Conservation (phyloP, 2,113 vertebrate genomes). For the Engraulis encrasicolus region DNA sequence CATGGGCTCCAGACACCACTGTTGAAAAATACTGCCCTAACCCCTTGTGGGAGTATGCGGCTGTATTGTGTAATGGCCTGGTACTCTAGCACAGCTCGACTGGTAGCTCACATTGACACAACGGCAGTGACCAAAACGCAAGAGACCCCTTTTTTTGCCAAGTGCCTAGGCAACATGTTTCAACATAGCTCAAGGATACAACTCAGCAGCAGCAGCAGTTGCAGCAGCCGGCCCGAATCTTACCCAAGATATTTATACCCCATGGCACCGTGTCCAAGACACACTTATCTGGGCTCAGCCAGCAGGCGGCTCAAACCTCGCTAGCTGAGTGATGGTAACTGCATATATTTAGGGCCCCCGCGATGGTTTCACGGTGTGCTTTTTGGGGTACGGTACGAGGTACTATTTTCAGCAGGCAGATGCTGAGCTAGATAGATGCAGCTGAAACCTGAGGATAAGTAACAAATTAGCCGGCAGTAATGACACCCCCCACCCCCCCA, state of each 20-base stretch:
- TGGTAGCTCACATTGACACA: no score
- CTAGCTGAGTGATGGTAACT: not conserved
- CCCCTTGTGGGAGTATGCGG: no score
- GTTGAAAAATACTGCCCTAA: no score
- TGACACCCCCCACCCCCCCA: no score
- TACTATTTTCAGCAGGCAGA: not conserved
- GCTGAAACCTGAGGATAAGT: conserved; percentile 12
- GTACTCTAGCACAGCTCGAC: no score
- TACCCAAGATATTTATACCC: conserved; percentile 32
- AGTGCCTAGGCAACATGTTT: not conserved
- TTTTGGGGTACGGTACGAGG: not conserved
- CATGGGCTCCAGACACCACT: no score
- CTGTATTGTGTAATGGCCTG: no score
- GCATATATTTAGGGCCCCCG: not conserved
- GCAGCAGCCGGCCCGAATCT: conserved; percentile 12
- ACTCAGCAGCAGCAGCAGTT: no score
- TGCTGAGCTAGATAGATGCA: not conserved
- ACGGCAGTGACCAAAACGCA: no score
- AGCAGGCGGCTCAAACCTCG: conserved; percentile 21
- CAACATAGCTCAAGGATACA: not conserved
- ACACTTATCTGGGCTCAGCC: conserved; percentile 9
- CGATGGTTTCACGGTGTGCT: not conserved
- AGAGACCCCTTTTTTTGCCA: not conserved
- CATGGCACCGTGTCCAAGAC: conserved; percentile 31
- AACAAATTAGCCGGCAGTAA: conserved; percentile 16